Base-by-base conservation (phyloP, 2,888 invertebrate genomes). In the Congeria kusceri region DNA sequence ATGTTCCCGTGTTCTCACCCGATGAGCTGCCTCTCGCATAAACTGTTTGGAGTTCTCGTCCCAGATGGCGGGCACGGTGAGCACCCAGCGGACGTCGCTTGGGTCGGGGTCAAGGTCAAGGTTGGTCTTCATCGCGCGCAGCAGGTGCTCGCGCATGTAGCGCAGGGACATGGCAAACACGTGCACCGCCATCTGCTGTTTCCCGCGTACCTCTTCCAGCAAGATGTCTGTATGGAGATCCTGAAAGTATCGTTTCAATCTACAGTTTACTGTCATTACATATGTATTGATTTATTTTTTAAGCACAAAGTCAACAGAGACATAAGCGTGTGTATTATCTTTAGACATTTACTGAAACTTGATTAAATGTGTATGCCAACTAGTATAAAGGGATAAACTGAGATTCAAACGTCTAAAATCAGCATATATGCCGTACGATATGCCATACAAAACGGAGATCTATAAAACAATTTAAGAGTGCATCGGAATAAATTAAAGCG, bases 41-140 rank as follows among this genome's bases (percentile, higher is more conserved):
- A 95, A 94, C 89, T 95, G 95, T 82, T 95, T 95, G 39, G 95
- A 95, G 29, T 94, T 94, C 71, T 95, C 94, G 66, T 94, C 94
- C 95, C 95, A 95, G 66, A 95, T 94, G 39, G 95, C 95, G 0
- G 95, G 95, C 5, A 95, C 95, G 0, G 95, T 95, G 47, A 95
- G 90, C 46, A 95, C 94, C 95, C 95, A 95, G 32, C 94, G 85
- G 46, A 91, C 87, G 0, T 89, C 84, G 68, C 87, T 77, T 3
- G 88, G 87, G 44, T 91, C 89, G 5, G 91, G 90, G 49, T 90
- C 87, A 25, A 89, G 90, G 32, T 89, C 90, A 32, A 91, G 83
- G 78, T 90, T 88, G 15, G 88, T 85, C 28, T 86, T 83, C 61
- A 91, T 85, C 5, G 90, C 90, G 39, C 46, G 23, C 53, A 91